Base-by-base conservation (phyloP, 2,888 invertebrate genomes). In the Cryptus armator region DNA sequence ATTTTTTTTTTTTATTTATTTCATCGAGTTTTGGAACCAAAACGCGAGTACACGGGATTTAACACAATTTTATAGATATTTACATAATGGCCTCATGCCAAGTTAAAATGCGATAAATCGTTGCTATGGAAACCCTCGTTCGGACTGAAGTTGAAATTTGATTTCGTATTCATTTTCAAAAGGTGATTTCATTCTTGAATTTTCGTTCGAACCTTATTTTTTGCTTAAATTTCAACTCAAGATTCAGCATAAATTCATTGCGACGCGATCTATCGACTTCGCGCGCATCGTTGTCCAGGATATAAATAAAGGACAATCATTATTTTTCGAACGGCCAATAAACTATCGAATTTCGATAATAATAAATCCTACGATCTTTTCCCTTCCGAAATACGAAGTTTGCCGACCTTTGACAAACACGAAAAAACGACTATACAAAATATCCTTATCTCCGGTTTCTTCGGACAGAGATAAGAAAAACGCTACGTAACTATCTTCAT, bases 401-500 rank as follows among this genome's bases (percentile, higher is more conserved):
- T 14, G 19, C 59, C 59, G 59, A 32, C 32, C 14, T 59, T 59
- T 12, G 14, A 59, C 59, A 19, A 59, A 12, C 14, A 12, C 24
- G 5, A 29, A 59, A 14, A 78, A 3, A 3, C 59, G 51, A 70
- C 67, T 16, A 16, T n/a, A 48, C 16, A 14, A 16, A 51, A 37
- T 29, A 48, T 78, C 16, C 70, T 70, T 70, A 78, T 78, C 70
- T 46, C 32, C 16, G 14, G 29, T 32, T 29, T 4, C 19, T 43
- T 56, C 24, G 37, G 10, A 44, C 48, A 14, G 5, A 70, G 70
- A 78, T 70, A 71, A 78, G 62, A 51, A 19, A 32, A 37, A 7
- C 56, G 37, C 43, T 37, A 62, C 62, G 37, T 62, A 62, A 70
- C 78, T 62, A 32, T 19, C 32, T 78, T 62, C 66, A 32, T 32